phyloP scores from a whole-genome alignment of 30 jellyfish, hydroid and myxozoan genomes.

The Chrysaora quinquecirrha region DNA sequence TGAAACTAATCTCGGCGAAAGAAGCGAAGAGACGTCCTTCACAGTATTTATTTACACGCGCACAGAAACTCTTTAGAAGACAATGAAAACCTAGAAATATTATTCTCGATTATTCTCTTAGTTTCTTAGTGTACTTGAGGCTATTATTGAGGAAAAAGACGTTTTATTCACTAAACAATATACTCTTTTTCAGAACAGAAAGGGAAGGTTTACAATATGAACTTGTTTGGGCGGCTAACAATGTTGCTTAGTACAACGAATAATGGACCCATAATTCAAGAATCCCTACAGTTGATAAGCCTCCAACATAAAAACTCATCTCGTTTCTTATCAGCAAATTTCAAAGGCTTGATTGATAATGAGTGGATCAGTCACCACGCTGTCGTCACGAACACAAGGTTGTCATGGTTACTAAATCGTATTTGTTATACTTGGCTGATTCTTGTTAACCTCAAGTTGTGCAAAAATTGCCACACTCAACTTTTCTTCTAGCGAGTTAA shows the following conservation, averaged over 20 bases:
- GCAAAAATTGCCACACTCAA: conserved; percentile 39
- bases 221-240: conserved; percentile 48
- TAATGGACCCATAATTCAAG: conserved; percentile 33
- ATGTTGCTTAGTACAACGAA: conserved; percentile 54
- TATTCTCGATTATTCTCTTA: conserved; percentile 26
- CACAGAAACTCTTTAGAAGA: neutral
- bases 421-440: conserved; percentile 59
- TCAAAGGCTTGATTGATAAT: conserved; percentile 45
- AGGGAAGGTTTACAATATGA: conserved; percentile 59
- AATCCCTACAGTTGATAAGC: conserved; percentile 57
- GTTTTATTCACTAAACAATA: conserved; percentile 65
- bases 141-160: conserved; percentile 71
- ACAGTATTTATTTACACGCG: neutral
- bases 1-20: no score
- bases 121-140: conserved; percentile 52
- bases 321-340: conserved; percentile 55
- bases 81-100: conserved; percentile 57
- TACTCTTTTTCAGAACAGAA: conserved; percentile 26
- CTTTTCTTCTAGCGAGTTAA: no score
- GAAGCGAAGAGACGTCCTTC: neutral
- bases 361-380: conserved; percentile 66
- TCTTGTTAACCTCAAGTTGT: conserved; percentile 41
- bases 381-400: conserved; percentile 57
- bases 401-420: conserved; percentile 70
- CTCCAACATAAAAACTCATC: conserved; percentile 58